A percentile compares a stretch with the other conserved stretches of the same genome.
phyloP scores from a whole-genome alignment of 2,113 vertebrate species.

The rat (Rattus norvegicus) region GRCr8 NC_086021.1:122855501-122856000 shows the following conservation, averaged over 20 bases:
- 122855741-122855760: slow-evolving; percentile 99
- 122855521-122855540: slow-evolving; percentile 85
- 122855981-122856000: slow-evolving; percentile 99
- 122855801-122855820: slow-evolving; percentile 98
- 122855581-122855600: slow-evolving; percentile 82
- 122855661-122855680: slow-evolving; percentile 87
- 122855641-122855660: slow-evolving; percentile 88
- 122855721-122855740: slow-evolving; percentile 95
- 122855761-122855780: slow-evolving; percentile 97
- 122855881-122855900: slow-evolving; percentile 96
- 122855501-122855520: slow-evolving; percentile 85
- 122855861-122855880: slow-evolving; percentile 98
- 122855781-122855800: slow-evolving; percentile 99
- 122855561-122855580: slow-evolving; percentile 73
- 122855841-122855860: slow-evolving; percentile 99
- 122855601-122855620: slow-evolving; percentile 81
- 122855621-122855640: slow-evolving; percentile 81
- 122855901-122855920: slow-evolving; percentile 97
- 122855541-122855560: slow-evolving; percentile 87
- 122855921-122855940: slow-evolving; percentile 95
- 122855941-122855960: slow-evolving; percentile 99
- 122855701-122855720: slow-evolving; percentile 92
- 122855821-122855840: slow-evolving; percentile 99
- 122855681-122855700: slow-evolving; percentile 87
- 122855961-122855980: slow-evolving; percentile 99